A percentile compares a stretch with the other conserved stretches of the same genome.
phyloP scores from a whole-genome alignment of 1,140 invertebrate genomes.

The Drosophila grimshawi region DNA sequence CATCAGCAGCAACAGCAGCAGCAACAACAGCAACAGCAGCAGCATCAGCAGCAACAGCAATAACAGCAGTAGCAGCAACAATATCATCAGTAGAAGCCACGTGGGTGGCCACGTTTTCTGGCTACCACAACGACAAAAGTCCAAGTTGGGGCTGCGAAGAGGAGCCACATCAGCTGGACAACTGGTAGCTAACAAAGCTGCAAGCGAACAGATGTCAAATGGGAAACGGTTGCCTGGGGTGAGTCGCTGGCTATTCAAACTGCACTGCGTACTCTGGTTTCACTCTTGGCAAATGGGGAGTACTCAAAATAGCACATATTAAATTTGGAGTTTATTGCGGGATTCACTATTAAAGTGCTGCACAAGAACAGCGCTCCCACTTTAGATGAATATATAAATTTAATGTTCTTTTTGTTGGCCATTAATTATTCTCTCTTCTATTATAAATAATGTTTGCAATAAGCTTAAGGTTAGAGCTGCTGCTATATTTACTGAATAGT shows the following conservation, averaged over 20 bases:
- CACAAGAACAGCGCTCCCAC: too few relatives aligned
- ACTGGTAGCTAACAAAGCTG: not conserved
- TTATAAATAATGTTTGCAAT: too few relatives aligned
- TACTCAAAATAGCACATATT: too few relatives aligned
- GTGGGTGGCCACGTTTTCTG: constrained; percentile 62
- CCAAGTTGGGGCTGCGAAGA: constrained; percentile 7
- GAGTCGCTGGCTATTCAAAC: constrained; percentile 11
- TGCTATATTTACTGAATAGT: too few relatives aligned
- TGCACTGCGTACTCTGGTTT: constrained; percentile 37
- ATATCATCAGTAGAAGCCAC: constrained; percentile 9
- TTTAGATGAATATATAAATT: not conserved
- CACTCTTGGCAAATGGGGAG: not conserved
- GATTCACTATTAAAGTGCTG: too few relatives aligned
- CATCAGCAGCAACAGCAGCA: constrained; percentile 10
- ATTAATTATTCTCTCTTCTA: too few relatives aligned
- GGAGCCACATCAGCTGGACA: constrained; percentile 4
- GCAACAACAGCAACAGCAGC: constrained; percentile 27
- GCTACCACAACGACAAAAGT: constrained; percentile 32
- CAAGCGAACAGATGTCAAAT: not conserved
- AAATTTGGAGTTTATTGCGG: too few relatives aligned
- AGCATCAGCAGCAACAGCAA: constrained; percentile 9
- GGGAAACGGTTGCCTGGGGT: not conserved
- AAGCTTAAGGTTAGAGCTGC: too few relatives aligned
- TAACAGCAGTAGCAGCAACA: too few relatives aligned
- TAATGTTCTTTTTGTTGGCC: too few relatives aligned